Conservation (phyloP, 2,113 vertebrate genomes). For the Pyxicephalus adspersus region DNA sequence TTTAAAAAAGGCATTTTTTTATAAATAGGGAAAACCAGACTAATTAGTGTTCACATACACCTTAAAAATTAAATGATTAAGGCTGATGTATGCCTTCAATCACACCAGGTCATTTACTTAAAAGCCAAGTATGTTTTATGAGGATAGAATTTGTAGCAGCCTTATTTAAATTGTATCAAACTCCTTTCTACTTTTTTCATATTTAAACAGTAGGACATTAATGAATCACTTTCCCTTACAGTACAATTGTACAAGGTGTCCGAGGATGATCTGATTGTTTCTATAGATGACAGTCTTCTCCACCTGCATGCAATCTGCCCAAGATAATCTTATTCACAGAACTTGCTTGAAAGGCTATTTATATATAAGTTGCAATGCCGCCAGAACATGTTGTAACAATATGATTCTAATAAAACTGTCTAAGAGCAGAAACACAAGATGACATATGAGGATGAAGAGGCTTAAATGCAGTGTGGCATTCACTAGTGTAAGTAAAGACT, state of each 20-base stretch:
- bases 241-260: slow-evolving; percentile 17
- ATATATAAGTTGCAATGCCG: slow-evolving; percentile 8
- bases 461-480: neutral
- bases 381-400: slow-evolving; percentile 50
- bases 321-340: neutral
- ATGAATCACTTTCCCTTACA: neutral
- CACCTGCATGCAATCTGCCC: slow-evolving; percentile 26
- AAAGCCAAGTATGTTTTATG: no score
- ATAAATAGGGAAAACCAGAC: no score
- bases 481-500: neutral
- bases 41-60: no score
- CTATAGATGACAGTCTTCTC: slow-evolving; percentile 3
- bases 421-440: slow-evolving; percentile 23
- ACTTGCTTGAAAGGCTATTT: slow-evolving; percentile 20
- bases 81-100: no score
- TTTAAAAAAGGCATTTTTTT: no score
- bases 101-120: no score
- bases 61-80: no score
- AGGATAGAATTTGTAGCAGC: no score
- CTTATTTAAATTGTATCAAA: no score
- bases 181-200: no score
- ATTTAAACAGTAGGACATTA: no score
- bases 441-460: slow-evolving; percentile 16
- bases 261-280: slow-evolving; percentile 18
- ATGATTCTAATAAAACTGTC: slow-evolving; percentile 43